These are phyloP conservation scores for Proteles cristata DNA, from an alignment of 2,113 vertebrate species.

Conservation along the genomic window DNA sequence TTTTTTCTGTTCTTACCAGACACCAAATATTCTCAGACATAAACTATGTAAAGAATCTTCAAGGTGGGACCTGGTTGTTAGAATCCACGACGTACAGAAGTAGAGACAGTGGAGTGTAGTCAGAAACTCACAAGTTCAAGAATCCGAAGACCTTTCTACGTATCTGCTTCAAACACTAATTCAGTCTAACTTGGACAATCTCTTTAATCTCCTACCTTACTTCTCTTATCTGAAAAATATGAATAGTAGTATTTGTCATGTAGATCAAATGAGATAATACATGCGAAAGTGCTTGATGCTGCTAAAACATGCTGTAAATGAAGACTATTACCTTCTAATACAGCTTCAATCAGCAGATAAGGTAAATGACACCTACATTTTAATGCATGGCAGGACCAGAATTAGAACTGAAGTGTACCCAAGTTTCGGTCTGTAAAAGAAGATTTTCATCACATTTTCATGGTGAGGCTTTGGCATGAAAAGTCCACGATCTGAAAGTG, in stretches of 20 bases:
- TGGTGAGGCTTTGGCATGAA: background rate
- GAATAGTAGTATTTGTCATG: background rate
- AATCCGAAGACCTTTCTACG: background rate
- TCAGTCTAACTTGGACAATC: constrained; percentile 1
- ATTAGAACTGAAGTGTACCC: background rate
- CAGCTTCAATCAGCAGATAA: background rate
- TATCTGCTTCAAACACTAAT: background rate
- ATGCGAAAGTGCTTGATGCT: constrained; percentile 12
- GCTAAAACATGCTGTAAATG: background rate
- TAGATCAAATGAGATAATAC: background rate
- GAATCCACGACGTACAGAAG: background rate
- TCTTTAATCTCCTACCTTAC: background rate
- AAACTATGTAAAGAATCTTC: background rate
- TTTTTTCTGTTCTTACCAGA: background rate
- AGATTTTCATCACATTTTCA: background rate
- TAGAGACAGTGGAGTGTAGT: background rate
- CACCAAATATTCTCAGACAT: background rate
- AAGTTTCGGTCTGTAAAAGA: background rate
- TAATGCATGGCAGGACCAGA: background rate
- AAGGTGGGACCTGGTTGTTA: background rate
- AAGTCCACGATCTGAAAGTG: background rate
- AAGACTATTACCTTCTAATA: background rate
- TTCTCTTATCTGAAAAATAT: constrained; percentile 35
- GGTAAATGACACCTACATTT: background rate
- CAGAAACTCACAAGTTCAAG: constrained; percentile 15